A percentile compares a stretch with the other conserved stretches of the same genome.
These are phyloP conservation scores for Heterochromis multidens DNA, from an alignment of 2,113 vertebrate genomes.

Conservation along the genomic window DNA sequence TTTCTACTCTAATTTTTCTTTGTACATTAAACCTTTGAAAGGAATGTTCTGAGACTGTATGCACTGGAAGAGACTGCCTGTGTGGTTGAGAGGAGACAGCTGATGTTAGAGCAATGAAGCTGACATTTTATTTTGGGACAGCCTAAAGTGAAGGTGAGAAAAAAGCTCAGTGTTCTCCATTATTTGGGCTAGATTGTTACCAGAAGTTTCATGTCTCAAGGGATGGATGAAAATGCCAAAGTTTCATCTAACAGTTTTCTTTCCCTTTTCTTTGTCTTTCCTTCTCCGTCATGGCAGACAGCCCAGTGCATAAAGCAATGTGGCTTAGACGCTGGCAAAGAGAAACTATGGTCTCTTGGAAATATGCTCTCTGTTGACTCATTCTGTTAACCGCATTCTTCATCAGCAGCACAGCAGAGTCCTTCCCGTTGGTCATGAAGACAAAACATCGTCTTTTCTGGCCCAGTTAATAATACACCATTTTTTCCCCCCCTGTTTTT, in stretches of 20 bases:
- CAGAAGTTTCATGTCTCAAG: not conserved
- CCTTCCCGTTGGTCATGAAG: conserved; percentile 40
- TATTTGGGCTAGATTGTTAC: not conserved
- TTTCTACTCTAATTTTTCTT: not conserved
- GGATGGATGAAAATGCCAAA: conserved; percentile 5
- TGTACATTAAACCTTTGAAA: not conserved
- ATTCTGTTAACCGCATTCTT: conserved; percentile 63
- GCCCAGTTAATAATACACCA: conserved; percentile 28
- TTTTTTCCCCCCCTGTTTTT: conserved; percentile 17
- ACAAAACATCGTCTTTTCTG: conserved; percentile 45
- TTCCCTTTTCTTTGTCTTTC: conserved; percentile 15
- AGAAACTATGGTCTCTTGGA: conserved; percentile 53
- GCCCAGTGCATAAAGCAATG: conserved; percentile 53
- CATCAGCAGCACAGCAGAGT: conserved; percentile 42
- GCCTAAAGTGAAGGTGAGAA: not conserved
- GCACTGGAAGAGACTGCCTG: not conserved
- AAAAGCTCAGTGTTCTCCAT: not conserved
- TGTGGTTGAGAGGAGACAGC: not conserved
- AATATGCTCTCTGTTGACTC: conserved; percentile 70
- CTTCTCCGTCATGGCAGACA: conserved; percentile 36
- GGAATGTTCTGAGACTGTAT: not conserved
- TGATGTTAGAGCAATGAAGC: not conserved
- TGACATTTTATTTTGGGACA: not conserved
- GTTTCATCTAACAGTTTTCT: not conserved
- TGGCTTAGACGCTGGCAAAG: conserved; percentile 41